phyloP scores from a whole-genome alignment of 2,888 invertebrate species.

The Chrysopilus asiliformis region DNA sequence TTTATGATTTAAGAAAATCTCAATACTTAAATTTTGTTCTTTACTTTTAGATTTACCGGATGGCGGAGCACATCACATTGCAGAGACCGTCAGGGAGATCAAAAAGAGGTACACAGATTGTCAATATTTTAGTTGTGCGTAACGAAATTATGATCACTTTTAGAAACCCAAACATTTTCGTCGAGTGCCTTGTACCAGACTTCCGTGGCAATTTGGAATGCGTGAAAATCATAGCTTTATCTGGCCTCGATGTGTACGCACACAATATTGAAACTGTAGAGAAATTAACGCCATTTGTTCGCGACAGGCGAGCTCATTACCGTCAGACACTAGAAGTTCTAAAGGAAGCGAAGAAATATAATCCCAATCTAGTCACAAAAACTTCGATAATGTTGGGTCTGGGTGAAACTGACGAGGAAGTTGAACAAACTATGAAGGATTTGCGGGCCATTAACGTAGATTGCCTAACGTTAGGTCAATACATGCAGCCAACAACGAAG shows the following conservation, averaged over 20 bases:
- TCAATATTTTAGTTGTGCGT: background rate
- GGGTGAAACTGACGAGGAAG: slow-evolving; percentile 77
- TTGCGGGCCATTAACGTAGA: slow-evolving; percentile 73
- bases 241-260: slow-evolving; percentile 91
- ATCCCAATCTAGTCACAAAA: slow-evolving; percentile 81
- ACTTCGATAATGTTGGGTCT: slow-evolving; percentile 97
- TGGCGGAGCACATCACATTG: slow-evolving; percentile 89
- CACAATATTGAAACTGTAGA: slow-evolving; percentile 98
- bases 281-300: slow-evolving; percentile 74
- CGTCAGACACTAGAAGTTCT: slow-evolving; percentile 78
- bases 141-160: slow-evolving; percentile 16
- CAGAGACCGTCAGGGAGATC: slow-evolving; percentile 77
- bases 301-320: slow-evolving; percentile 88
- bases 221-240: slow-evolving; percentile 59
- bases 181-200: slow-evolving; percentile 95
- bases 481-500: slow-evolving; percentile 98
- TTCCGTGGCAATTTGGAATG: slow-evolving; percentile 71
- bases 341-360: slow-evolving; percentile 63
- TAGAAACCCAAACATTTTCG: slow-evolving; percentile 70
- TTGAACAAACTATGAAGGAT: slow-evolving; percentile 78
- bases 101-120: slow-evolving; percentile 49
- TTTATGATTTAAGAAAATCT: slow-evolving; percentile 2
- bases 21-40: slow-evolving; percentile 6
- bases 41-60: slow-evolving; percentile 66
- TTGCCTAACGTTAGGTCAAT: slow-evolving; percentile 93